Evolutionary conservation across 2,888 invertebrate species (phyloP).

Genomic region (Drosophila melanocephala): DNA sequence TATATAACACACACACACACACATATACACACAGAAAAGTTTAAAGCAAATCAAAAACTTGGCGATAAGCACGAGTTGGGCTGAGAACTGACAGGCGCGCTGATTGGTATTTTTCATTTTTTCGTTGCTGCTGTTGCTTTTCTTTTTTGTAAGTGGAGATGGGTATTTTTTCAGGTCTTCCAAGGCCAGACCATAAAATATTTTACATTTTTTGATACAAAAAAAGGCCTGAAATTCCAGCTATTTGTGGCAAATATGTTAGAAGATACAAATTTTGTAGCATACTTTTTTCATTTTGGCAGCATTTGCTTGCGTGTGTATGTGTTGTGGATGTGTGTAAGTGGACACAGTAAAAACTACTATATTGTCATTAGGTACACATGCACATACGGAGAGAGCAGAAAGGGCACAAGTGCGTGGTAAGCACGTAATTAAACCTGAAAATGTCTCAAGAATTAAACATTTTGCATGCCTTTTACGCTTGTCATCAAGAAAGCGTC

Average conservation of each 20-base stretch:
- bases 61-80: slow-evolving; percentile 79
- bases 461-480: slow-evolving; percentile 61
- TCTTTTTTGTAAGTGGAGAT: slow-evolving; percentile 4
- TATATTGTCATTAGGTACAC: slow-evolving; percentile 22
- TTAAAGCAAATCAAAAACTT: slow-evolving; percentile 79
- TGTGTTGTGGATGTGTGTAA: neutral
- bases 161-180: slow-evolving; percentile 23
- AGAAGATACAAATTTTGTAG: slow-evolving; percentile 57
- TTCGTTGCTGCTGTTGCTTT: slow-evolving; percentile 20
- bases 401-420: slow-evolving; percentile 43
- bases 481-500: slow-evolving; percentile 62
- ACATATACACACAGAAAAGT: slow-evolving; percentile 53
- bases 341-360: slow-evolving; percentile 25
- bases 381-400: slow-evolving; percentile 13
- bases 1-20: slow-evolving; percentile 25
- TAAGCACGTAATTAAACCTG: slow-evolving; percentile 80
- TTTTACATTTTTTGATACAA: slow-evolving; percentile 62
- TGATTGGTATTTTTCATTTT: slow-evolving; percentile 73
- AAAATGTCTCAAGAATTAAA: slow-evolving; percentile 73
- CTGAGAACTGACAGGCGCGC: slow-evolving; percentile 72
- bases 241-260: slow-evolving; percentile 71
- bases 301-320: neutral
- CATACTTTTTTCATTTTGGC: slow-evolving; percentile 45
- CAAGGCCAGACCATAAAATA: slow-evolving; percentile 73
- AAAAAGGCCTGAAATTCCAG: slow-evolving; percentile 57